Base-by-base conservation (phyloP, 1,140 invertebrate species). In the Mesaphorura yosii region DNA sequence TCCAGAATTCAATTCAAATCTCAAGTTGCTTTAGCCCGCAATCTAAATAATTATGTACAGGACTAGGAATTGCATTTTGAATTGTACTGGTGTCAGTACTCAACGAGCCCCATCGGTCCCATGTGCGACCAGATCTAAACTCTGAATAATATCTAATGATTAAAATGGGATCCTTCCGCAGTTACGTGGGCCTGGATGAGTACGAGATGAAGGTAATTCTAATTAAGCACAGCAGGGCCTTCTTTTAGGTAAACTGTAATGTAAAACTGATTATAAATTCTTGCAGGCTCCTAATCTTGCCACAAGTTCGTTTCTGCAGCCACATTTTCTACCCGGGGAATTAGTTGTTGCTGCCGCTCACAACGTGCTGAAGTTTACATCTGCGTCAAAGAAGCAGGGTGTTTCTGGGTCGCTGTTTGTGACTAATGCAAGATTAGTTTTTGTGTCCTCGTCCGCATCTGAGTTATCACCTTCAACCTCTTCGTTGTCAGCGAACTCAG, bases 381-480 rank as follows among this genome's bases (percentile, higher is more conserved):
- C 86, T 6, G 77, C 87, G 48, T 81, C 80, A 65, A 82, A 88
- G 64, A 69, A 78, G 45, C 85, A 83, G 58, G 84, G 83, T 31
- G 78, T 81, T 53, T 81, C 80, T 56, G 88, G 88, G 1, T 74
- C 80, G 25, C 71, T 92, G 48, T 84, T 82, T 67, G 76, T 89
- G 31, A 90, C 87, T 39, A 90, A 88, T 73, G 90, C 88, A 68
- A 87, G 87, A 70, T 70, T 92, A 3, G 80, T 82, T 23, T 92
- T 90, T 73, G 62, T 59, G 1, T 59, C 60, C 1, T 55, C 54
- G 1, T 57, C 57, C 23, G 51, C 57, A 26, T n/a, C n/a, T n/a
- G n/a, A n/a, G n/a, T n/a, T n/a, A n/a, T n/a, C n/a, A n/a, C n/a
- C n/a, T n/a, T n/a, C n/a, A n/a, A n/a, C n/a, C n/a, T n/a, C n/a